Evolutionary conservation across 1,140 invertebrate genomes (phyloP).

Genomic region (Drosophila pallidifrons): DNA sequence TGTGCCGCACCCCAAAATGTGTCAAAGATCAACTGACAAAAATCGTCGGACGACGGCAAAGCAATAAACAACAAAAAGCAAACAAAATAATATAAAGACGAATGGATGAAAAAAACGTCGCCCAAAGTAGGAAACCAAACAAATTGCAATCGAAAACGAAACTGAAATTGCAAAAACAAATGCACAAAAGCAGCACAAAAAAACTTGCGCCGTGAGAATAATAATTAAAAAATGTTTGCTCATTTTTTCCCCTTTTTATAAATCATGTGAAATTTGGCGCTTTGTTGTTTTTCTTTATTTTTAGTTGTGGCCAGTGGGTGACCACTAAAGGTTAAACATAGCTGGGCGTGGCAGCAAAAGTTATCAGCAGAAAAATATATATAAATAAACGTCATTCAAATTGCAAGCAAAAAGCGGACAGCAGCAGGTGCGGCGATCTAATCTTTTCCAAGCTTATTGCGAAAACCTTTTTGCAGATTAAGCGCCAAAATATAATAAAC

Average conservation of each 20-base stretch:
- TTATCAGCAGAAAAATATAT: background rate
- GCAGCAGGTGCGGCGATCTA: conserved; percentile 50
- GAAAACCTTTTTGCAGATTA: conserved; percentile 27
- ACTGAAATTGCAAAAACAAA: conserved; percentile 52
- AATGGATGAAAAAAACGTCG: conserved; percentile 17
- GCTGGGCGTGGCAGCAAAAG: conserved; percentile 33
- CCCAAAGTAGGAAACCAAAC: conserved; percentile 57
- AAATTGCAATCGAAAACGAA: conserved; percentile 77
- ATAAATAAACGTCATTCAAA: conserved; percentile 35
- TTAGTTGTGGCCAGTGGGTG: conserved; percentile 39
- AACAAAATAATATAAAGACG: conserved; percentile 25
- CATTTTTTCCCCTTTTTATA: conserved; percentile 35
- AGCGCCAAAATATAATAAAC: conserved; percentile 4
- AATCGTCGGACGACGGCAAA: conserved; percentile 65
- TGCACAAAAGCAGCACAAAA: no score
- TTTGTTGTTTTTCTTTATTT: background rate
- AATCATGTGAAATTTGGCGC: conserved; percentile 63
- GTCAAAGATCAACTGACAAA: conserved; percentile 84
- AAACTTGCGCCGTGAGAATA: conserved; percentile 72
- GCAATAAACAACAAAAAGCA: conserved; percentile 65
- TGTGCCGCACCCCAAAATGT: conserved; percentile 75
- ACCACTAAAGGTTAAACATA: conserved; percentile 39
- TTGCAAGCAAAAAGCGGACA: conserved; percentile 1
- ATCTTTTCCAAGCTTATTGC: conserved; percentile 35
- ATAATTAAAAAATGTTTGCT: conserved; percentile 61